phyloP scores from a whole-genome alignment of 2,113 vertebrate species.

The Leptobrachium leishanense region DNA sequence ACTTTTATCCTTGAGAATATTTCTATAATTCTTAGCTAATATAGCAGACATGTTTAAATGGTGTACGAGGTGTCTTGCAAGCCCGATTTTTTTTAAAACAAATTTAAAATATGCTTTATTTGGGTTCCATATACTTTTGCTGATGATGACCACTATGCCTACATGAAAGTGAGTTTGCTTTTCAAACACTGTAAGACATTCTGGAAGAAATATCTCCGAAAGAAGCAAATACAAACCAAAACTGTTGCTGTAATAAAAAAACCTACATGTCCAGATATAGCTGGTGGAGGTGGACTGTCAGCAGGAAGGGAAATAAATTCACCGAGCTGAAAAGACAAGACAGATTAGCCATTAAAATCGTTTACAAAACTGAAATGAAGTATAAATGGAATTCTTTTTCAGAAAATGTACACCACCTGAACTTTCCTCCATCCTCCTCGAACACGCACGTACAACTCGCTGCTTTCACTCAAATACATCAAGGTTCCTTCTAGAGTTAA shows the following conservation, averaged over 20 bases:
- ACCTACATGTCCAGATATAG: conserved; percentile 70
- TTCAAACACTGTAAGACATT: no score
- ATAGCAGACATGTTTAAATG: no score
- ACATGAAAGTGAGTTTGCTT: no score
- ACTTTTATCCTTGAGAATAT: no score
- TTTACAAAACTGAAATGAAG: background rate
- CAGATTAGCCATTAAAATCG: background rate
- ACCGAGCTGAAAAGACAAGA: conserved; percentile 76
- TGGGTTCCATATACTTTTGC: no score
- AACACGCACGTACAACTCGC: conserved; percentile 86
- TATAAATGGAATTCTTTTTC: conserved; percentile 24
- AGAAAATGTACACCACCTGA: conserved; percentile 68
- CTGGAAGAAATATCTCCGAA: no score
- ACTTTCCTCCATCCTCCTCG: conserved; percentile 89
- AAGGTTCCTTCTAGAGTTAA: conserved; percentile 79
- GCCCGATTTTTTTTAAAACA: no score
- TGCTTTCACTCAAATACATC: conserved; percentile 72
- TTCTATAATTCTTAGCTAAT: no score
- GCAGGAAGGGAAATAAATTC: conserved; percentile 78
- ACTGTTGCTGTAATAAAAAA: background rate
- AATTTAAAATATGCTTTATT: no score
- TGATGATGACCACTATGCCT: no score
- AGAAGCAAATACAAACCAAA: no score
- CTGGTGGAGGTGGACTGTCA: conserved; percentile 72
- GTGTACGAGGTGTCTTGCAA: no score